These are phyloP conservation scores for Plagiodera versicolora DNA, from an alignment of 2,888 invertebrate genomes.

Conservation along the genomic window DNA sequence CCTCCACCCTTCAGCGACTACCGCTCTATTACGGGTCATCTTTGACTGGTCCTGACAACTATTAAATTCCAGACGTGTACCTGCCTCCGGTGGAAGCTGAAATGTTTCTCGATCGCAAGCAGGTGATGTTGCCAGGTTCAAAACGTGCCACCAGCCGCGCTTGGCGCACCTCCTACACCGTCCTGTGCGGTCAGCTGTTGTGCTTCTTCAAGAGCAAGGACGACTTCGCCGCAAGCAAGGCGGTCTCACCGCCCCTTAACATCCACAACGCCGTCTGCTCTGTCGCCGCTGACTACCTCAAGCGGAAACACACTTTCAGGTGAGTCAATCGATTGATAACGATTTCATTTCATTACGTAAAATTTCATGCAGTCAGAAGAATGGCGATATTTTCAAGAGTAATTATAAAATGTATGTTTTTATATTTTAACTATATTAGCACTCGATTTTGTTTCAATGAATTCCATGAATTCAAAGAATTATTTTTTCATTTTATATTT, in stretches of 20 bases:
- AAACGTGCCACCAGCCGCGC: slow-evolving; percentile 93
- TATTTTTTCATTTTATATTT: slow-evolving; percentile 61
- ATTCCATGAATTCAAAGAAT: too few species aligned
- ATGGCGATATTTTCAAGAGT: too few species aligned
- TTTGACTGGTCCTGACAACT: too few species aligned
- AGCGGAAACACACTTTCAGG: slow-evolving; percentile 91
- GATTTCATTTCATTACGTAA: too few species aligned
- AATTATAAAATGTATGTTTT: too few species aligned
- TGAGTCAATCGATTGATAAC: too few species aligned
- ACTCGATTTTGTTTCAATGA: too few species aligned
- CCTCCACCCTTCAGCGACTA: too few species aligned
- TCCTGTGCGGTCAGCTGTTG: slow-evolving; percentile 92
- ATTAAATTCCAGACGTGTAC: slow-evolving; percentile 56
- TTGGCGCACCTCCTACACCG: slow-evolving; percentile 94
- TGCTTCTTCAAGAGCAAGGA: slow-evolving; percentile 97
- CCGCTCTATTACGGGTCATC: too few species aligned
- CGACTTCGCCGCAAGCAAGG: slow-evolving; percentile 86
- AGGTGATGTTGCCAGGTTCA: slow-evolving; percentile 89
- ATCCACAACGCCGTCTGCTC: slow-evolving; percentile 79
- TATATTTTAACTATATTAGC: too few species aligned
- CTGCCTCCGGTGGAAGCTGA: slow-evolving; percentile 91
- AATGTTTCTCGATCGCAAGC: slow-evolving; percentile 90
- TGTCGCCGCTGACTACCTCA: slow-evolving; percentile 91
- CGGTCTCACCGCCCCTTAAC: slow-evolving; percentile 84
- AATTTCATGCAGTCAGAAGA: too few species aligned